Percentiles rank a stretch among this genome's conserved stretches.
Conservation (phyloP, 1,140 invertebrate species). For the Rhagoletis pomonella region DNA sequence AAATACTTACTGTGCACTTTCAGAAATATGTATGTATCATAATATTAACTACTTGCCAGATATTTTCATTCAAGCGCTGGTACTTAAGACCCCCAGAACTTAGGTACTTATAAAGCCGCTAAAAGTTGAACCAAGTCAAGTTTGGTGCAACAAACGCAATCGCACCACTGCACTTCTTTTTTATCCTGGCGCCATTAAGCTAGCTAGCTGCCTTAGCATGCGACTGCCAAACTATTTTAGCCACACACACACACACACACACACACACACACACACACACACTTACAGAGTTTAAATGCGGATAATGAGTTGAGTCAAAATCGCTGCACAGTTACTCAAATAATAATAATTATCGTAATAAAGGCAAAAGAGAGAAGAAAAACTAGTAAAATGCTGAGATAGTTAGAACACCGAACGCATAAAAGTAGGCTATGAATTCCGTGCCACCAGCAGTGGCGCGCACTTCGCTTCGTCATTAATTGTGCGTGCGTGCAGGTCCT, state of each 20-base stretch:
- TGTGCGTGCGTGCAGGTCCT: background rate
- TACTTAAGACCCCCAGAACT: background rate
- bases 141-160: background rate
- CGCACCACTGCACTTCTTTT: background rate
- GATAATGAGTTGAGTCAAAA: slow-evolving; percentile 20
- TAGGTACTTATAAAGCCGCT: slow-evolving; percentile 20
- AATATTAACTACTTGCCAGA: no score
- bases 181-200: background rate
- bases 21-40: no score
- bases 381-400: background rate
- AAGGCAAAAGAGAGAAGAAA: background rate
- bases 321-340: background rate
- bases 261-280: background rate
- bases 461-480: background rate
- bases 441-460: background rate
- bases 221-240: slow-evolving; percentile 8
- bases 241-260: background rate
- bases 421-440: background rate
- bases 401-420: background rate
- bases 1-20: no score
- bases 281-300: background rate
- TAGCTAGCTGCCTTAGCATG: background rate
- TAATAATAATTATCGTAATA: background rate
- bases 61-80: no score
- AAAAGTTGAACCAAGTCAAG: background rate